Conservation (phyloP, 2,797 vertebrate genomes). For the Dendrocincla fuliginosa region DNA sequence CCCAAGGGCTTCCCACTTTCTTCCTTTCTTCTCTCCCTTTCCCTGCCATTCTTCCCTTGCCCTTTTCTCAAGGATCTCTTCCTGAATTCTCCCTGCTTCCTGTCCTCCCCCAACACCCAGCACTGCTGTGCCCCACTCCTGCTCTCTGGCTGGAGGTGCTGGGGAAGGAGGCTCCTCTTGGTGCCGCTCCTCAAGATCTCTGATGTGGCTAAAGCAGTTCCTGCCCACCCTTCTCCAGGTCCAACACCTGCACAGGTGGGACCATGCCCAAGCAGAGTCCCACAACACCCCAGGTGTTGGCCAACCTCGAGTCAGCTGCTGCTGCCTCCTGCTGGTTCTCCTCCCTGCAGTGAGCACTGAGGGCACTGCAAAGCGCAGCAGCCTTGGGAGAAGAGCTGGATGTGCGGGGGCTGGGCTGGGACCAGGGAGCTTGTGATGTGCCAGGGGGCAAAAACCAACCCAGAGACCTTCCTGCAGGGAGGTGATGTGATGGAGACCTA, state of each 20-base stretch:
- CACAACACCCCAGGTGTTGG: rapidly evolving
- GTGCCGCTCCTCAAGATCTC: not conserved
- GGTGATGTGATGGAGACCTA: constrained; percentile 49
- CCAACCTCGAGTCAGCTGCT: not conserved
- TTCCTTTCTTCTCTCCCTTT: not conserved
- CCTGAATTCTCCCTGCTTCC: not conserved
- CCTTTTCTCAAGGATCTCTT: not conserved
- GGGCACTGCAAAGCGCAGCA: not conserved
- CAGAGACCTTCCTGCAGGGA: rapidly evolving
- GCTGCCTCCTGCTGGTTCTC: not conserved
- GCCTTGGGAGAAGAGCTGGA: not conserved
- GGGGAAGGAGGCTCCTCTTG: not conserved
- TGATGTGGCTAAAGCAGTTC: not conserved
- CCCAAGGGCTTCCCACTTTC: not conserved
- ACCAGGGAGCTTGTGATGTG: not conserved
- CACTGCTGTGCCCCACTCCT: not conserved
- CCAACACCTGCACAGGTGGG: not conserved
- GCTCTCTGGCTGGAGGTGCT: not conserved
- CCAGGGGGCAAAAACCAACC: not conserved
- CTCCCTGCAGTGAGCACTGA: not conserved
- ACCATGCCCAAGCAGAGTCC: not conserved
- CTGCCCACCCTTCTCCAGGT: not conserved
- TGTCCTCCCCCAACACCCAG: not conserved
- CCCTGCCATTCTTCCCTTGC: not conserved
- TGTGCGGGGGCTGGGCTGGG: not conserved